Percentiles rank a stretch among this genome's conserved stretches.
Evolutionary conservation across 2,888 invertebrate species (phyloP).

Genomic region (Tinea trinotella): DNA sequence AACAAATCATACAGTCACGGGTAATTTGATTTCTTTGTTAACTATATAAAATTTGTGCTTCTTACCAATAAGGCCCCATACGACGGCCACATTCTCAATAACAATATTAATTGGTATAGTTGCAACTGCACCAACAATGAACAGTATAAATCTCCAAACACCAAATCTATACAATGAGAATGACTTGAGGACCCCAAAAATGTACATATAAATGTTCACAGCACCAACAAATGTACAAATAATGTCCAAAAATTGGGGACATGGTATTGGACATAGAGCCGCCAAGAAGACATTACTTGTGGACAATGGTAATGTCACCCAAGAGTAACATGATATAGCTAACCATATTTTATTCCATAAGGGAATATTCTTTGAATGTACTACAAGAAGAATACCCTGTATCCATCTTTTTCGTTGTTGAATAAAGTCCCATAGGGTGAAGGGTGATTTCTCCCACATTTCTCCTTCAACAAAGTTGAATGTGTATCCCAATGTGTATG

Average conservation of each 20-base stretch:
- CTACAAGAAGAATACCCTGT: slow-evolving; percentile 90
- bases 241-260: slow-evolving; percentile 86
- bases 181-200: slow-evolving; percentile 97
- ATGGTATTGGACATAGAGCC: slow-evolving; percentile 88
- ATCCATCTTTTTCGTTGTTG: slow-evolving; percentile 98
- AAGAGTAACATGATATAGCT: slow-evolving; percentile 92
- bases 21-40: slow-evolving; percentile 87
- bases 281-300: slow-evolving; percentile 91
- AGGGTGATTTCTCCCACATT: slow-evolving; percentile 99
- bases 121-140: slow-evolving; percentile 87
- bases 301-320: slow-evolving; percentile 95
- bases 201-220: slow-evolving; percentile 97
- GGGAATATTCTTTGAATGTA: slow-evolving; percentile 89
- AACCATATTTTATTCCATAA: slow-evolving; percentile 84
- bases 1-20: slow-evolving; percentile 73
- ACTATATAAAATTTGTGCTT: slow-evolving; percentile 98
- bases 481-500: slow-evolving; percentile 89
- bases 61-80: slow-evolving; percentile 94
- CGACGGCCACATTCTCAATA: slow-evolving; percentile 94
- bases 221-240: slow-evolving; percentile 93
- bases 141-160: slow-evolving; percentile 81
- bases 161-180: slow-evolving; percentile 93
- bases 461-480: slow-evolving; percentile 98
- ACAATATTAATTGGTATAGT: slow-evolving; percentile 95
- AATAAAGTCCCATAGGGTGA: slow-evolving; percentile 94